Conservation (phyloP, 2,888 invertebrate genomes). For the Monoplex corrugatus region DNA sequence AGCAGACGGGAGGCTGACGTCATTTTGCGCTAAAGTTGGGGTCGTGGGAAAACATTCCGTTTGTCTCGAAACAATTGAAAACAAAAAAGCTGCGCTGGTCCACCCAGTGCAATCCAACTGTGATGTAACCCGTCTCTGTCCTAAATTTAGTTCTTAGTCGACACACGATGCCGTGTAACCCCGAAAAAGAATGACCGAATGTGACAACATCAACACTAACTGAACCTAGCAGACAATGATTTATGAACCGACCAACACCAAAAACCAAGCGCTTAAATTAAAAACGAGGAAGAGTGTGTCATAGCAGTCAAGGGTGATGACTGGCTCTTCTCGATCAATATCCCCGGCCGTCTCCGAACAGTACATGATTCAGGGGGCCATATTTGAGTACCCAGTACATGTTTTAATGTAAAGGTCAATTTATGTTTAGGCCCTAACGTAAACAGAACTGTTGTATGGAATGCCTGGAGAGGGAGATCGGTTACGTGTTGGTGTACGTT, state of each 20-base stretch:
- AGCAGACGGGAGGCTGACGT: slow-evolving; percentile 55
- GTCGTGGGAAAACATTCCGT: slow-evolving; percentile 42
- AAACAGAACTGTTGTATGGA: no score
- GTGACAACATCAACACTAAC: no score
- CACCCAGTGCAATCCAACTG: background rate
- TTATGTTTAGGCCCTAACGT: no score
- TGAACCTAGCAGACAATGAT: background rate
- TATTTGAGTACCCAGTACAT: no score
- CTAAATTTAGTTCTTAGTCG: background rate
- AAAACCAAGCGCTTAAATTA: background rate
- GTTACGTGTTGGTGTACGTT: no score
- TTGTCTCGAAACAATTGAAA: background rate
- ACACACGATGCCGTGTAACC: background rate
- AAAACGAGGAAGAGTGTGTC: background rate
- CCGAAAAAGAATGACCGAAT: background rate
- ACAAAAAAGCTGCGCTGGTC: background rate
- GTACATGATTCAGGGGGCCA: no score
- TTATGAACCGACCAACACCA: background rate
- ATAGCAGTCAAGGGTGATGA: no score
- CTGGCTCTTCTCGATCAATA: no score
- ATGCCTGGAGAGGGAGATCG: no score
- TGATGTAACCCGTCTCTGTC: background rate
- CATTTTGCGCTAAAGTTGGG: slow-evolving; percentile 33
- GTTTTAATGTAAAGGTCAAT: no score
- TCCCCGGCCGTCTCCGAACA: no score